Evolutionary conservation across 1,140 invertebrate genomes (phyloP), one percentile per base, ranked within the genome.

Genomic region (Druon quercuslanigerum): DNA sequence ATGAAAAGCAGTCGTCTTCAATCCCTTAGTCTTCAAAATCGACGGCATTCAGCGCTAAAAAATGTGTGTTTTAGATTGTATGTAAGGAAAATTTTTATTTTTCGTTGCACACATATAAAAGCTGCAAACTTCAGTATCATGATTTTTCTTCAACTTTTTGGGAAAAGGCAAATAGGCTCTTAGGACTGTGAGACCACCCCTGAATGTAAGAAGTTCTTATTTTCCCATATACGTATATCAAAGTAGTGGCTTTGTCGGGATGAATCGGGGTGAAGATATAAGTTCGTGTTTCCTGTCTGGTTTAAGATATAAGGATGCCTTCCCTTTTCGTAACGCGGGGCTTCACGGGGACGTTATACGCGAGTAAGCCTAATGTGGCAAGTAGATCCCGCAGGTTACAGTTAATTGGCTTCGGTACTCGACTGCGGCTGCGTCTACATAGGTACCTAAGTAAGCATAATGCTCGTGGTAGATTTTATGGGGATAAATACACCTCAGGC

Each of bases 391-490:
- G 60, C 40, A 66, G 60, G 60, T 66, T 66, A 66, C 60, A 66
- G 60, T 66, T 66, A 66, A 66, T 40, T 66, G 60, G 60, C 60
- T 66, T 66, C 60, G 60, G 60, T 66, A 66, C 60, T 66, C 25
- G 60, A 66, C 6, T 66, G 60, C 60, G 60, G 60, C 60, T 66
- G 25, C 60, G 60, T 66, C 60, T 66, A 60, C 57, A 60, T 60
- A 40, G 57, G 57, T 60, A 66, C 60, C 60, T 66, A 66, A 66
- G 20, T 66, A 66, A 66, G 60, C 60, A 66, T 66, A 66, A 66
- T 66, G 60, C 60, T 66, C 60, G 60, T n/a, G 60, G 60, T 66
- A 46, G 60, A 66, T 66, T 66, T 66, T 66, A 66, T 66, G 60
- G 60, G 60, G 60, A 66, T 66, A 66, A 66, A 66, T 66, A 40